Conservation (phyloP, 2,113 vertebrate species). For the Rhizomys pruinosus region DNA sequence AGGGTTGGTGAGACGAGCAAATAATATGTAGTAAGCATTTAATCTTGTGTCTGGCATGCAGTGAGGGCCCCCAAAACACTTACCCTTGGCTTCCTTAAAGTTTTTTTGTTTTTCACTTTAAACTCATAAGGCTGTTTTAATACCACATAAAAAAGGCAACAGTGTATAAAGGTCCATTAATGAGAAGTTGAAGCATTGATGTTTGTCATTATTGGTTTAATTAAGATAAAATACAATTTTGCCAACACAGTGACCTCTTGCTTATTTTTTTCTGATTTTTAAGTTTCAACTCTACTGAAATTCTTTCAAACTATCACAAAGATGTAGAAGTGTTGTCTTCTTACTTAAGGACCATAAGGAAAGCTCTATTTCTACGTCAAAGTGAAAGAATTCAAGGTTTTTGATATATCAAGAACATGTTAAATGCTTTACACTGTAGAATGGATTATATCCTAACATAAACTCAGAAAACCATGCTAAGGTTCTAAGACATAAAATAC, state of each 20-base stretch:
- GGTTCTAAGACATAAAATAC: neutral
- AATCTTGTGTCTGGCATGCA: too few relatives aligned
- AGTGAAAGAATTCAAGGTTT: neutral
- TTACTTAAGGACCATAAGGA: neutral
- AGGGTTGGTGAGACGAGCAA: neutral
- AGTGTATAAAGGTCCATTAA: neutral
- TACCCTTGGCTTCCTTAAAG: neutral
- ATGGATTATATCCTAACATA: neutral
- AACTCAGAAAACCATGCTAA: neutral
- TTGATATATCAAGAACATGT: too few relatives aligned
- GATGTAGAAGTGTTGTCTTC: neutral
- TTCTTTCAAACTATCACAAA: neutral
- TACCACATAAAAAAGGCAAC: too few relatives aligned
- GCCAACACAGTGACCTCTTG: neutral
- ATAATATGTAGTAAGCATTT: neutral
- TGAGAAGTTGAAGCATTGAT: neutral
- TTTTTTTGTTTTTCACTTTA: neutral
- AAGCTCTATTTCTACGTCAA: neutral
- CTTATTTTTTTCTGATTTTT: neutral
- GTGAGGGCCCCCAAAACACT: neutral
- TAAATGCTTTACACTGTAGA: neutral
- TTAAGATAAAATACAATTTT: neutral
- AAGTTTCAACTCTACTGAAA: neutral
- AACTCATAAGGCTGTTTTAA: neutral
- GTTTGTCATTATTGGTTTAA: neutral